Evolutionary conservation across 2,113 vertebrate species (phyloP).

Genomic region (Diphyllodes magnificus): DNA sequence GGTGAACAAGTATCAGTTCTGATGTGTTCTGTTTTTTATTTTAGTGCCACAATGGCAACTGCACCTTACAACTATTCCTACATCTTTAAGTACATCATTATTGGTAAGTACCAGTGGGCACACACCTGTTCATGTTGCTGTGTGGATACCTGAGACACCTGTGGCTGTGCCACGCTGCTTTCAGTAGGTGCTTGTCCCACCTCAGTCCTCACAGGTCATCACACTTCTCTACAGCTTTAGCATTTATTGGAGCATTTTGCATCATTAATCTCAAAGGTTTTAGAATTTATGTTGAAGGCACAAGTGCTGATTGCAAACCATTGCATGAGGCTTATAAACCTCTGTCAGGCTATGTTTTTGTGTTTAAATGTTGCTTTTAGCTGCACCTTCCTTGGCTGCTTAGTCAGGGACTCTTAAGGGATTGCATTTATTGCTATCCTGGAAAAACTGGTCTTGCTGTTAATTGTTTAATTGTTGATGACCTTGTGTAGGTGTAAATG

Average conservation of each 20-base stretch:
- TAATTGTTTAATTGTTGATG: slow-evolving; percentile 6
- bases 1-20: background rate
- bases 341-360: background rate
- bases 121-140: fast-evolving
- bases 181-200: background rate
- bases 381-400: background rate
- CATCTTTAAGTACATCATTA: slow-evolving; percentile 99
- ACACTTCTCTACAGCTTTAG: background rate
- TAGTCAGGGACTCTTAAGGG: background rate
- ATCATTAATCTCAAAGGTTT: background rate
- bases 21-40: slow-evolving; percentile 30
- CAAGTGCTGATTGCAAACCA: background rate
- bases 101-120: slow-evolving; percentile 81
- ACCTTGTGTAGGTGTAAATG: background rate
- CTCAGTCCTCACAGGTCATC: background rate
- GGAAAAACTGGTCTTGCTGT: slow-evolving; percentile 10
- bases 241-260: background rate
- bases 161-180: background rate
- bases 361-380: background rate
- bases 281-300: background rate
- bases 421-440: background rate
- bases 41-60: slow-evolving; percentile 91
- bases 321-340: background rate
- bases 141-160: fast-evolving
- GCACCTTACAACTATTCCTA: slow-evolving; percentile 99